These are phyloP conservation scores for Centropus bengalensis DNA, from an alignment of 2,113 vertebrate genomes.

Conservation along the genomic window DNA sequence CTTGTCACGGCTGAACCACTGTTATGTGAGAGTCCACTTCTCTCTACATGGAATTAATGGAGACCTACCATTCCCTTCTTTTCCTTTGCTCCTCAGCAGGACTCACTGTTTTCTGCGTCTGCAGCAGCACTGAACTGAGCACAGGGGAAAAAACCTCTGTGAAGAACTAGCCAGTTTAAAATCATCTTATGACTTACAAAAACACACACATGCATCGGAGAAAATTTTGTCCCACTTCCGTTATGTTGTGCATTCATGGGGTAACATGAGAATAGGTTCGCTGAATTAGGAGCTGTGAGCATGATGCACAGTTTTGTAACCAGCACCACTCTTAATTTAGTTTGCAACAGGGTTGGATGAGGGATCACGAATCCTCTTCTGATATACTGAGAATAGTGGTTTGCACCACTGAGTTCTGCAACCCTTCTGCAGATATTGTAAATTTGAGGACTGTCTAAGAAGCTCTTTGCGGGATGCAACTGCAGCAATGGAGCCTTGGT, in stretches of 20 bases:
- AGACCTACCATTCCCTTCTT: neutral
- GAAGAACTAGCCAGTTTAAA: neutral
- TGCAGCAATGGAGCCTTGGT: neutral
- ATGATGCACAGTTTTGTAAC: neutral
- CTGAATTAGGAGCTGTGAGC: neutral
- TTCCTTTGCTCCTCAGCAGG: neutral
- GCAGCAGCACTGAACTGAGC: neutral
- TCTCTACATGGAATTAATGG: neutral
- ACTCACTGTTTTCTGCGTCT: neutral
- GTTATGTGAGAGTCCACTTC: neutral
- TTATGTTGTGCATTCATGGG: fast-evolving
- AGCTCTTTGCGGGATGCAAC: neutral
- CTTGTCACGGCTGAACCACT: neutral
- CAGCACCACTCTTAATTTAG: neutral
- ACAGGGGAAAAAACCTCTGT: neutral
- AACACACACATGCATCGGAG: fast-evolving
- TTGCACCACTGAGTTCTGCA: neutral
- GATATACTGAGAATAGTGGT: neutral
- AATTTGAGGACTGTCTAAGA: neutral
- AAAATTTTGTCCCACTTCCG: neutral
- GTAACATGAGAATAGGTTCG: neutral
- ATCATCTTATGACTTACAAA: neutral
- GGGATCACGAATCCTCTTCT: neutral
- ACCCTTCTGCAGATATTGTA: neutral
- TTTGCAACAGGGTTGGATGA: neutral